These are phyloP conservation scores for Azorinus chamasolen DNA, from an alignment of 2,888 invertebrate species.

Conservation along the genomic window DNA sequence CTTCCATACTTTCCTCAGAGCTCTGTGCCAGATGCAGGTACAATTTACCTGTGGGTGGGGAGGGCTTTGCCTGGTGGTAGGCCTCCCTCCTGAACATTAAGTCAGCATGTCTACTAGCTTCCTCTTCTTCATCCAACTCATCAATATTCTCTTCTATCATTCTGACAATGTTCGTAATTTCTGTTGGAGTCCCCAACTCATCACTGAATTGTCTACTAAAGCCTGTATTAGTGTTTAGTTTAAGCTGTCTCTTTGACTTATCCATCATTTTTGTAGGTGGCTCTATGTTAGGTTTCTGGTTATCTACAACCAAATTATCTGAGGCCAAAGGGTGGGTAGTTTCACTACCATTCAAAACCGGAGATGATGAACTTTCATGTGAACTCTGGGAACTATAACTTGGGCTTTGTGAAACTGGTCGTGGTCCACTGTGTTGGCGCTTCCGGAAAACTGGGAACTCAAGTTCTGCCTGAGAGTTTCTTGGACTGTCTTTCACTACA, in stretches of 20 bases:
- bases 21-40: slow-evolving; percentile 65
- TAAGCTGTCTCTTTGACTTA: slow-evolving; percentile 38
- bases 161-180: slow-evolving; percentile 77
- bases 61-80: slow-evolving; percentile 39
- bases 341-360: slow-evolving; percentile 51
- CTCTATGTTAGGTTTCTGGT: slow-evolving; percentile 35
- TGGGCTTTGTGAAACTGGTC: slow-evolving; percentile 62
- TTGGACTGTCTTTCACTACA: slow-evolving; percentile 48
- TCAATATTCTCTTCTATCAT: slow-evolving; percentile 81
- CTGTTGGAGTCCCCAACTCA: slow-evolving; percentile 80
- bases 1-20: slow-evolving; percentile 59
- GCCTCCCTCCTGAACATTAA: slow-evolving; percentile 12
- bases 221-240: slow-evolving; percentile 72
- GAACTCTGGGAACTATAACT: slow-evolving; percentile 64
- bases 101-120: slow-evolving; percentile 15
- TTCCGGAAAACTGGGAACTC: slow-evolving; percentile 45
- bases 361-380: slow-evolving; percentile 62
- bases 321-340: not conserved
- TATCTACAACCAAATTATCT: slow-evolving; percentile 2
- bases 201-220: slow-evolving; percentile 82
- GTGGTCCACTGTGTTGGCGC: slow-evolving; percentile 60
- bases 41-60: slow-evolving; percentile 58
- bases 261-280: not conserved
- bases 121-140: slow-evolving; percentile 66
- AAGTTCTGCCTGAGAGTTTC: slow-evolving; percentile 40